Base-by-base conservation (phyloP, 2,888 invertebrate genomes). In the Maniola hyperantus region DNA sequence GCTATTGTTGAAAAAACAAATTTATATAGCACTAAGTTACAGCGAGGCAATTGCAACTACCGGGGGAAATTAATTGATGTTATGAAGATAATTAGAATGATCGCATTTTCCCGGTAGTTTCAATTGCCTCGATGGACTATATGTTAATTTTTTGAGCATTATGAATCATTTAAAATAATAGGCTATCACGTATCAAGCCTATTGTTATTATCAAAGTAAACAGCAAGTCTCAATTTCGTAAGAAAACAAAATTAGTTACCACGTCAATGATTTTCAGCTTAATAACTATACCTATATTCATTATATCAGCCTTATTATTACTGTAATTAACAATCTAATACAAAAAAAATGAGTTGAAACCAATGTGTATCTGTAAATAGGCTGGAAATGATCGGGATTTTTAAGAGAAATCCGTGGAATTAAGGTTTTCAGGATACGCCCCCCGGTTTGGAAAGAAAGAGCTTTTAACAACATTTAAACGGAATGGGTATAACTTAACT, bases 401-500 rank as follows among this genome's bases (percentile, higher is more conserved):
- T 26, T 26, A 50, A 36, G 18, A 8, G 18, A 33, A 63, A 58
- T 20, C 39, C 15, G 36, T 64, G 26, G 33, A 39, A 58, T 64
- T 54, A 36, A 33, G 66, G 68, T 34, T 70, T 61, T 64, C 42
- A 34, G 42, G 61, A 70, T 68, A 85, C 85, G 84, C 86, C 86
- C 85, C 83, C 76, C 77, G 67, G 46, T 63, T 54, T 46, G 51
- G 59, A 64, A 65, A 55, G 36, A 36, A 18, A 53, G 13, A 15
- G 48, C 36, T 36, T 15, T 0, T 36, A 51, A 58, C 60, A 54
- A 65, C 13, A 6, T 2, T 10, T 34, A 55, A 39, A 53, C 8
- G n/a, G 26, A 50, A 55, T 2, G 39, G 34, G 15, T 48, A 20
- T 36, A 55, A 44, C 6, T 54, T 53, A 65, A 34, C 57, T 42